Base-by-base conservation (phyloP, 2,113 vertebrate genomes). In the Nematolebias whitei region DNA sequence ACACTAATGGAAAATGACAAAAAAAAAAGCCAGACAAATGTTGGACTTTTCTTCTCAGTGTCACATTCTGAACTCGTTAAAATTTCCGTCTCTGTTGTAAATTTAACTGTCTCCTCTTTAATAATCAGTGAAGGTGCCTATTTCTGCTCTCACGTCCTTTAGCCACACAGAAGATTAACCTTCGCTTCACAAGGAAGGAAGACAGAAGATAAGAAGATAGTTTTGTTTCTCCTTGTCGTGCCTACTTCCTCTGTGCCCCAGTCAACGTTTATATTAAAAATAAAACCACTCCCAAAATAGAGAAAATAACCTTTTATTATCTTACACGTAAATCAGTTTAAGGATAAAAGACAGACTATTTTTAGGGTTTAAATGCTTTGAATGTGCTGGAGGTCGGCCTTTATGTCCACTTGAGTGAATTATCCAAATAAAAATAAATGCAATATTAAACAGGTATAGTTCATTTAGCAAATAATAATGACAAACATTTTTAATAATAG, bases 121-220 rank as follows among this genome's bases (percentile, higher is more conserved):
- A 59, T 63, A 32, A 68, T 66, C 53, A 68, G 43, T 38, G 67
- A 71, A 43, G 45, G 23, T 56, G 61, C 44, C 50, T 54, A 44
- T 67, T 79, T 69, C 47, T 58, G 43, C 57, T 57, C 19, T 53
- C 49, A 59, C 40, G 58, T 73, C 26, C 63, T 76, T 76, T 50
- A 68, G 79, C 65, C 77, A 71, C 60, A 79, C 50, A 75, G 61
- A 85, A 75, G 68, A 71, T 71, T 77, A 68, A 71, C 83, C 83
- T 80, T 69, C 65, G 29, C 66, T 60, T 74, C 39, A 82, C 59
- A 56, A 56, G 35, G 69, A 57, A 63, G 29, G 19, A n/a, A n/a
- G 52, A 63, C 48, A 78, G 41, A 61, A 62, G 44, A 63, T 76
- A 26, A 78, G 26, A 80, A 64, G 54, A 39, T 2, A 8, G 13